Conservation (phyloP, 1,140 invertebrate species). For the Neotoxoptera formosana region DNA sequence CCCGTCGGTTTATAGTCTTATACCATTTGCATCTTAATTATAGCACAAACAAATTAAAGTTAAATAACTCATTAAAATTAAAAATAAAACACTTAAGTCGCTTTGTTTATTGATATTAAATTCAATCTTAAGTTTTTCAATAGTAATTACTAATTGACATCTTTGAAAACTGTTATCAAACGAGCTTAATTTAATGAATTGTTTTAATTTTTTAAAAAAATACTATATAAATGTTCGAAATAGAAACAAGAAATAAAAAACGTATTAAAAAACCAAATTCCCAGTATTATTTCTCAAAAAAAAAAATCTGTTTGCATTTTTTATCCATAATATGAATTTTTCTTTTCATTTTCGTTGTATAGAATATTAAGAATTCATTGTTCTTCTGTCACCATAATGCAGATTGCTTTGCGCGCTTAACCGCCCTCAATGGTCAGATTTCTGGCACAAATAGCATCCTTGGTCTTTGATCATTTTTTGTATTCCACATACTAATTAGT, state of each 20-base stretch:
- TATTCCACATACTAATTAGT: not conserved
- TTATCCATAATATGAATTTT: not conserved
- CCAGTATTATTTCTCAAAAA: not conserved
- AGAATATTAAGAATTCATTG: not conserved
- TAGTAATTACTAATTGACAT: not conserved
- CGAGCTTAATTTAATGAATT: not conserved
- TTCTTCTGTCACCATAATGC: not conserved
- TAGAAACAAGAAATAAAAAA: not conserved
- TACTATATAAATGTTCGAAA: too few relatives aligned
- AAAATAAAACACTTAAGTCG: not conserved
- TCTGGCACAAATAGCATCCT: not conserved
- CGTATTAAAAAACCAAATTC: not conserved
- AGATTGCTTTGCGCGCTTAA: not conserved
- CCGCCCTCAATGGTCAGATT: not conserved
- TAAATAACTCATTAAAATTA: not conserved
- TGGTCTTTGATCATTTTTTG: not conserved
- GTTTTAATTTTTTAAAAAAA: not conserved
- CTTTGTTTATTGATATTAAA: not conserved
- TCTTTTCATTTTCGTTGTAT: not conserved
- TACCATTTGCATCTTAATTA: not conserved
- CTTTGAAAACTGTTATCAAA: not conserved
- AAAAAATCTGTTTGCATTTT: not conserved
- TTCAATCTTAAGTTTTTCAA: not conserved
- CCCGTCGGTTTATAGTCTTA: not conserved
- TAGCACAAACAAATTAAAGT: not conserved